These are phyloP conservation scores for Himalopsyche anomala DNA, from an alignment of 2,888 invertebrate genomes.

Conservation along the genomic window DNA sequence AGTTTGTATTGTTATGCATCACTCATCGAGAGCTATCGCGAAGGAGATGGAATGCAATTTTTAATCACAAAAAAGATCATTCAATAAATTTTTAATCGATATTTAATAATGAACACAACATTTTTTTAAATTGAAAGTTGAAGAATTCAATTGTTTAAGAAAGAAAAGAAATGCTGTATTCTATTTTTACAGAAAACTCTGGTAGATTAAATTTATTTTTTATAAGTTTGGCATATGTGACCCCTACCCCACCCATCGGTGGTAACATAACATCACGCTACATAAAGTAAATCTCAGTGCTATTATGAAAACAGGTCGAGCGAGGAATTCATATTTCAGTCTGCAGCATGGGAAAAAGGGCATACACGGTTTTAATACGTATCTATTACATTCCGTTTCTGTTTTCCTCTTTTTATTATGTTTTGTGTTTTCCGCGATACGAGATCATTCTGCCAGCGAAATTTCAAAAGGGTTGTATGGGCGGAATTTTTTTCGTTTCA, in stretches of 20 bases:
- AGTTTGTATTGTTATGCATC: too few relatives aligned
- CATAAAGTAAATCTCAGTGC: constrained; percentile 61
- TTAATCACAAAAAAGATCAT: too few relatives aligned
- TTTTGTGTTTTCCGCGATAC: constrained; percentile 27
- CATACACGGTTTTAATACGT: constrained; percentile 54
- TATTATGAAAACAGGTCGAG: constrained; percentile 58
- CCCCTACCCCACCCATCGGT: constrained; percentile 16
- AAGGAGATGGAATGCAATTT: too few relatives aligned
- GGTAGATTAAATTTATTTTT: background rate
- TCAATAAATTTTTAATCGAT: too few relatives aligned
- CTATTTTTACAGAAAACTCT: too few relatives aligned
- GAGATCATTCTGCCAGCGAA: constrained; percentile 44
- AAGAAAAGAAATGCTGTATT: too few relatives aligned
- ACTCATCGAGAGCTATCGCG: too few relatives aligned
- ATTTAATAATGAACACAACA: too few relatives aligned
- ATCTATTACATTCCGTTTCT: constrained; percentile 54
- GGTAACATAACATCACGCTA: constrained; percentile 59
- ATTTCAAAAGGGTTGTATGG: constrained; percentile 45
- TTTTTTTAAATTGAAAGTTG: too few relatives aligned
- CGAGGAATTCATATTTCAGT: constrained; percentile 60
- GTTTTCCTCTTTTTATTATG: constrained; percentile 29
- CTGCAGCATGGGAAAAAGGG: constrained; percentile 50
- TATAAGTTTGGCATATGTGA: background rate
- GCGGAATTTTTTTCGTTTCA: constrained; percentile 20
- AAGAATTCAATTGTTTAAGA: too few relatives aligned